These are phyloP conservation scores for Scomberomorus guttatus DNA, from an alignment of 2,797 vertebrate species.

Conservation along the genomic window DNA sequence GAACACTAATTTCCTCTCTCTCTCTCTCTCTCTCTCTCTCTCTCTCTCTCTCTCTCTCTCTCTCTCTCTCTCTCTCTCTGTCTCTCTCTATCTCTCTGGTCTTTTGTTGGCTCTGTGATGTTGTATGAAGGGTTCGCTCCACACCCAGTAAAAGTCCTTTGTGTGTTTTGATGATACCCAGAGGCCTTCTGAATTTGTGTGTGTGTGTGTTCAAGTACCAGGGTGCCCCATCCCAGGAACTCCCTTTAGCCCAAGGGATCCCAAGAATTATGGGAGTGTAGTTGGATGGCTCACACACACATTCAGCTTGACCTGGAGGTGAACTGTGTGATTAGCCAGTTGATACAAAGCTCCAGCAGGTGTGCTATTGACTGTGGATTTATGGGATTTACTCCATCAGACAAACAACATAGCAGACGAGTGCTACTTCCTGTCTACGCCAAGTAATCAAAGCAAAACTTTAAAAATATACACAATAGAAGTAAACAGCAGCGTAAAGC, in stretches of 20 bases:
- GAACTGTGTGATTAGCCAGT: slow-evolving; percentile 46
- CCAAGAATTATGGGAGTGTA: slow-evolving; percentile 48
- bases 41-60: background rate
- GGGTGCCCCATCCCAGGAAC: slow-evolving; percentile 36
- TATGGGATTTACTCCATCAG: background rate
- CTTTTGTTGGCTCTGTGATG: slow-evolving; percentile 48
- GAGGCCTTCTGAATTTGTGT: slow-evolving; percentile 39
- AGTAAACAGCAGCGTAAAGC: background rate
- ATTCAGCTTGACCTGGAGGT: slow-evolving; percentile 63
- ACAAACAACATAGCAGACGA: background rate
- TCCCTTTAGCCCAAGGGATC: slow-evolving; percentile 60
- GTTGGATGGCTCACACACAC: slow-evolving; percentile 5
- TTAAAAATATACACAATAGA: background rate
- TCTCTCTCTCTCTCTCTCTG: background rate
- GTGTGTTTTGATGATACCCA: slow-evolving; percentile 62
- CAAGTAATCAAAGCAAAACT: background rate
- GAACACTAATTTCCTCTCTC: background rate
- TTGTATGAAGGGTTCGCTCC: slow-evolving; percentile 42
- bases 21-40: background rate
- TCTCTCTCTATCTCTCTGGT: background rate
- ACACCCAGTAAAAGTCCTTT: slow-evolving; percentile 63
- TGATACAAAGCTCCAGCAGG: slow-evolving; percentile 23
- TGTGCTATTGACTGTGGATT: background rate
- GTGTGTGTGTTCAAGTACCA: slow-evolving; percentile 10
- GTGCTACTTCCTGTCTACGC: background rate